Evolutionary conservation across 2,797 vertebrate genomes (phyloP), one percentile per base, ranked within the genome.

Genomic region (Syngnathus acus): DNA sequence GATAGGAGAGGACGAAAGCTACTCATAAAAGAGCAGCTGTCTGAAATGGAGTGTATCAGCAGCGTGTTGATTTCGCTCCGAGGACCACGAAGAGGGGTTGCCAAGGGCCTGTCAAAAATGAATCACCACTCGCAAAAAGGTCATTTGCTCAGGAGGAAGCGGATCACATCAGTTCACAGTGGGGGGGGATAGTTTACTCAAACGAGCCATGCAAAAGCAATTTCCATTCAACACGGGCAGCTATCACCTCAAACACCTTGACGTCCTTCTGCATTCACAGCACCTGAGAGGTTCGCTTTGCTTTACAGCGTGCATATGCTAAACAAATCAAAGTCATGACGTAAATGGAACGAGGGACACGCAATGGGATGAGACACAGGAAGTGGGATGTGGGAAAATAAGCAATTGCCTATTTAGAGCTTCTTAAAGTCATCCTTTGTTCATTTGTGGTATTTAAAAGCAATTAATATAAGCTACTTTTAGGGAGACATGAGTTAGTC

Each of bases 11-110:
- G 42, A 62, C 6, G 11, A 40, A 61, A 65, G 66, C 73, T 77
- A 76, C 67, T 51, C 37, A 16, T 57, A 37, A 47, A 74, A 78
- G 61, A 80, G 67, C 72, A 47, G 7, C 69, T 16, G 76, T 78
- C 66, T 82, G 74, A 81, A 82, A 78, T 67, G 54, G 82, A 78
- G 71, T 65, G 43, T 72, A 75, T 62, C 60, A 45, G 21, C 42
- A 23, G 21, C 43, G 62, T 61, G 60, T 72, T 26, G 50, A 39
- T 39, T 77, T 77, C 11, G 39, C 62, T 67, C 54, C 42, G 40
- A 45, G 60, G n/a, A 62, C 55, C 32, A 45, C 45, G 38, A 61
- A 61, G 59, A 39, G 59, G 39, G 5, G 40, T 14, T 14, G 19
- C 65, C 37, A n/a, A 55, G 48, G 64, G 26, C 63, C 48, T 53